phyloP scores from a whole-genome alignment of 2,113 vertebrate genomes.

The Oenanthe oenanthe region DNA sequence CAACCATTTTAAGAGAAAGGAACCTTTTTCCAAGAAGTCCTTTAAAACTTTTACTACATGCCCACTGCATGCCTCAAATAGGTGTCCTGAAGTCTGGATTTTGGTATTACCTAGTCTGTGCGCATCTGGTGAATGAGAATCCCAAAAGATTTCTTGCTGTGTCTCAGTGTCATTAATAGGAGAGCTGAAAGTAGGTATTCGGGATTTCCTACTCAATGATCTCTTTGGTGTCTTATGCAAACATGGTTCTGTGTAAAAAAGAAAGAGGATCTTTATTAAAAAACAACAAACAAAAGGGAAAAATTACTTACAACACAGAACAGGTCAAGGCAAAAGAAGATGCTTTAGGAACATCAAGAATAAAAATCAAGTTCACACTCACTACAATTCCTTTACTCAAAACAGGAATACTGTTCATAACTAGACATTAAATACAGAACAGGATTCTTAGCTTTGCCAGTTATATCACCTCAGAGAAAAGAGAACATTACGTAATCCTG shows the following conservation, averaged over 20 bases:
- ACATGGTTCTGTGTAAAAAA: slow-evolving; percentile 59
- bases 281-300: neutral
- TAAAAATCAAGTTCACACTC: neutral
- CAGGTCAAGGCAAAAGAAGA: neutral
- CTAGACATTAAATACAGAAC: neutral
- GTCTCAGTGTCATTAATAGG: slow-evolving; percentile 76
- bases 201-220: slow-evolving; percentile 51
- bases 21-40: neutral
- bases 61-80: neutral
- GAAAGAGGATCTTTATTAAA: neutral
- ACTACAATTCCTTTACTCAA: neutral
- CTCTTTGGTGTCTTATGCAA: slow-evolving; percentile 77
- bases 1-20: neutral
- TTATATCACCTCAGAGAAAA: neutral
- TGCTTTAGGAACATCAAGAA: neutral
- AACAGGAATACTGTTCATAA: neutral
- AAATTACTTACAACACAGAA: neutral
- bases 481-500: neutral
- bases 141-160: slow-evolving; percentile 84
- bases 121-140: slow-evolving; percentile 79
- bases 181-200: slow-evolving; percentile 71
- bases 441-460: neutral
- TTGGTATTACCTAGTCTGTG: slow-evolving; percentile 71
- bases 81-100: neutral
- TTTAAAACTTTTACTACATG: neutral